Evolutionary conservation across 2,113 vertebrate species (phyloP).

Genomic region (Tetraodon nigroviridis): DNA sequence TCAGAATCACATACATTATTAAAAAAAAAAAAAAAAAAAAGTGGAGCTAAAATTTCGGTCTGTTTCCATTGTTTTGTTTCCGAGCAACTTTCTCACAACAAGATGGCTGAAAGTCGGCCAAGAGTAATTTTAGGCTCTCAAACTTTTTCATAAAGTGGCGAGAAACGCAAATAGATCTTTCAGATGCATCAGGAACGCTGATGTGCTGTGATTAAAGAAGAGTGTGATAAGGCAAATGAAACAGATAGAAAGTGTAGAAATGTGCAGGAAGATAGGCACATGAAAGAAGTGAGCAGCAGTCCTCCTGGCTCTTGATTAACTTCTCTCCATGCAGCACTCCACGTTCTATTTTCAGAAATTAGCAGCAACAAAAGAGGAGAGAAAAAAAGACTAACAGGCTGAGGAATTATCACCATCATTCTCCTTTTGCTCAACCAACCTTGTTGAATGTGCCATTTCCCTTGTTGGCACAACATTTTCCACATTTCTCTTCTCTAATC

Average conservation of each 20-base stretch:
- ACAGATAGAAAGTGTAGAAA: constrained; percentile 40
- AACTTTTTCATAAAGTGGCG: constrained; percentile 53
- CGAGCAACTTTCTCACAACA: constrained; percentile 20
- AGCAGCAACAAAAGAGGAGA: constrained; percentile 9
- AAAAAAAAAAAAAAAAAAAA: background rate
- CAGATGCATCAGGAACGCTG: constrained; percentile 48
- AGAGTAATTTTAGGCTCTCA: constrained; percentile 42
- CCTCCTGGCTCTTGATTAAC: constrained; percentile 49
- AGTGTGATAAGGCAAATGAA: constrained; percentile 47
- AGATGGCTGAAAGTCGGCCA: constrained; percentile 45
- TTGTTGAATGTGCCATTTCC: constrained; percentile 19
- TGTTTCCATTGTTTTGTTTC: constrained; percentile 33
- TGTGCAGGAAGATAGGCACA: constrained; percentile 42
- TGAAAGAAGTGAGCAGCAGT: constrained; percentile 47
- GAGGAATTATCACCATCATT: constrained; percentile 24
- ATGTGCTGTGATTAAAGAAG: constrained; percentile 57
- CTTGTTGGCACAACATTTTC: constrained; percentile 2
- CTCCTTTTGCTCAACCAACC: constrained; percentile 18
- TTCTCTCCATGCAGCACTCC: constrained; percentile 41
- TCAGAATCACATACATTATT: constrained; percentile 25
- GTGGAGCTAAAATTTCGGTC: background rate
- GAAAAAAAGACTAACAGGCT: constrained; percentile 29
- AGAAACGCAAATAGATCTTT: constrained; percentile 42
- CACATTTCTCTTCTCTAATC: no score
- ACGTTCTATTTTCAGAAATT: constrained; percentile 46